Conservation (phyloP, 2,113 vertebrate genomes). For the Perccottus glenii region DNA sequence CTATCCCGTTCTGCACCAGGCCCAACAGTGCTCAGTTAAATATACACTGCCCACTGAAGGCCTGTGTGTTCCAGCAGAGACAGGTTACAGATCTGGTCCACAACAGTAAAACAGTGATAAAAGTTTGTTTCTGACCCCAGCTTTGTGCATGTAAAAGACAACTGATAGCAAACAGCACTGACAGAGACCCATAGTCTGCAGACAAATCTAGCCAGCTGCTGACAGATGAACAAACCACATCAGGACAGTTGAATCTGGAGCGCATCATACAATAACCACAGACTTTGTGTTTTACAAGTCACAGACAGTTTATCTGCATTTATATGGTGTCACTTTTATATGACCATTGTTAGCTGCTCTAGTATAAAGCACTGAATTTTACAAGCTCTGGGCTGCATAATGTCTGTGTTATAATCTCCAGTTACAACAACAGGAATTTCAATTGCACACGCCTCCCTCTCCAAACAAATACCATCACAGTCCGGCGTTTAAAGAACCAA, state of each 20-base stretch:
- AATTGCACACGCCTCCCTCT: slow-evolving; percentile 41
- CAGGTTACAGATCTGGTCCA: too few relatives aligned
- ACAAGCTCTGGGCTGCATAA: slow-evolving; percentile 21
- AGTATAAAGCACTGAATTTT: slow-evolving; percentile 14
- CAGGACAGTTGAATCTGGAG: slow-evolving; percentile 11
- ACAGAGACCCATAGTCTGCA: slow-evolving; percentile 11
- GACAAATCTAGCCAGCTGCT: slow-evolving; percentile 33
- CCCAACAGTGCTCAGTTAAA: too few relatives aligned
- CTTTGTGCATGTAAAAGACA: neutral
- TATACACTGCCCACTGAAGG: neutral
- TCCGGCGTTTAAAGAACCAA: slow-evolving; percentile 45
- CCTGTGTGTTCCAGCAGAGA: neutral
- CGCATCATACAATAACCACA: slow-evolving; percentile 27
- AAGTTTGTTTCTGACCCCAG: neutral
- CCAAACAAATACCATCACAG: slow-evolving; percentile 46
- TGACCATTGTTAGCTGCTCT: neutral
- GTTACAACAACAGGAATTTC: slow-evolving; percentile 53
- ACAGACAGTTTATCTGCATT: slow-evolving; percentile 9
- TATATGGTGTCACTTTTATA: neutral
- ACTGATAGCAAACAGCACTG: slow-evolving; percentile 11
- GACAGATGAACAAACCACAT: slow-evolving; percentile 40
- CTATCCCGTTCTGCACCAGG: neutral
- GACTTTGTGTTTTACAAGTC: neutral
- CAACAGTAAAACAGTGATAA: too few relatives aligned
- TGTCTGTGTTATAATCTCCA: slow-evolving; percentile 14